These are phyloP conservation scores for Drosophila prosaltans DNA, from an alignment of 1,140 invertebrate species.

Conservation along the genomic window DNA sequence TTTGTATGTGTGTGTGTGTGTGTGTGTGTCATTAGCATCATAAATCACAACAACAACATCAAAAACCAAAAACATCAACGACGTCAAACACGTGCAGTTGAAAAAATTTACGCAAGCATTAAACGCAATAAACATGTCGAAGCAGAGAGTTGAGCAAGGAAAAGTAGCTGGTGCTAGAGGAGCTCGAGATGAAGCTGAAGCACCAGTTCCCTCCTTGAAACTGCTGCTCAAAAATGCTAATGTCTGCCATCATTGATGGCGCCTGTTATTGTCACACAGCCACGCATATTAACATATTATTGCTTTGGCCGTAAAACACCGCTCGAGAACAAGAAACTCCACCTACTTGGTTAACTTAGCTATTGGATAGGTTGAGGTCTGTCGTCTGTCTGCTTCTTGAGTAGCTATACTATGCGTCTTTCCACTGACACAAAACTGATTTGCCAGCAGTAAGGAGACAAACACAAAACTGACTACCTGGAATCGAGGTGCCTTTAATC, in stretches of 20 bases:
- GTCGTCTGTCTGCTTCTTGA: constrained; percentile 41
- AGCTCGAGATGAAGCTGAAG: constrained; percentile 6
- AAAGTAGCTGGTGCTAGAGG: constrained; percentile 4
- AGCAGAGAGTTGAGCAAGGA: constrained; percentile 17
- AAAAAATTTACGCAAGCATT: constrained; percentile 69
- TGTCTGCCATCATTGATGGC: constrained; percentile 48
- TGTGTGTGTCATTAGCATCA: constrained; percentile 72
- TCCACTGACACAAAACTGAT: constrained; percentile 47
- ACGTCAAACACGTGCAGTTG: constrained; percentile 41
- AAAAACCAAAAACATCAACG: constrained; percentile 17
- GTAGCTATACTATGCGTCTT: constrained; percentile 28
- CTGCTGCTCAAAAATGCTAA: constrained; percentile 64
- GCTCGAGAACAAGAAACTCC: background rate
- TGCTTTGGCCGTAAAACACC: constrained; percentile 39
- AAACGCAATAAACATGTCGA: constrained; percentile 79
- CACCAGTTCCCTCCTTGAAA: constrained; percentile 14
- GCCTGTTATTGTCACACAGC: constrained; percentile 74
- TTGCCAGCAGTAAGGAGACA: constrained; percentile 45
- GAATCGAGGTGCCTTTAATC: constrained; percentile 55
- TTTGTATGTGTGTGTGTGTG: constrained; percentile 22
- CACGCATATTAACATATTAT: constrained; percentile 77
- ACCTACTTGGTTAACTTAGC: too few species aligned
- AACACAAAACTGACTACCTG: constrained; percentile 17
- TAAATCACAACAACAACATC: constrained; percentile 73
- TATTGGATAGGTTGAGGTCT: constrained; percentile 17